Evolutionary conservation across 2,797 vertebrate species (phyloP), one percentile per base, ranked within the genome.

Genomic region (Melanotaenia trifasciata): DNA sequence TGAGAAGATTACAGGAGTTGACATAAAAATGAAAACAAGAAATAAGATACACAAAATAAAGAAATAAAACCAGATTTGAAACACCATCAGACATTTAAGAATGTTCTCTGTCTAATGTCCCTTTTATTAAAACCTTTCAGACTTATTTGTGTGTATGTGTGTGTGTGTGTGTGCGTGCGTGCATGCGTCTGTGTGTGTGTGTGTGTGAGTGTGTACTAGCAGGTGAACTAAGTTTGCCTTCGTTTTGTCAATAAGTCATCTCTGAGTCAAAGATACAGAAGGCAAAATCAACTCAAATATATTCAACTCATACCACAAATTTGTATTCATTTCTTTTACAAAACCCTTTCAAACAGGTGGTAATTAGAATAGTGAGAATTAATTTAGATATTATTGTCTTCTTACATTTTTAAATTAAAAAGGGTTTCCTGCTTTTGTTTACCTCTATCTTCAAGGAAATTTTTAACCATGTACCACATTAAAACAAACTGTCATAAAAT

Each of bases 401-500:
- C 14, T 30, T 14, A 12, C 26, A 5, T 56, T 14, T 56, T 56
- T 24, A 4, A 28, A 54, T 14, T 1, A 14, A 16, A 56, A 26
- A 56, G 5, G 26, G 4, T 16, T 28, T 28, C 26, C 14, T 56
- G 53, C 5, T 16, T 26, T 5, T 28, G 24, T 16, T 28, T 28
- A 30, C 4, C 16, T 36, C 20, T 53, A 18, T 56, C 26, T 4
- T 30, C n/a, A 16, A 22, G 28, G n/a, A 13, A 64, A 66, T 54
- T 18, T 18, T 20, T 63, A 62, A 63, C 62, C 3, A 36, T 32
- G 6, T 20, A 20, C 24, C 16, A 38, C 47, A 58, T 1, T 47
- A 56, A 22, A 32, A 57, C 8, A 45, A 14, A 20, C n/a, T 64
- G 36, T 32, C 26, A 71, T 70, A 20, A 68, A 64, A 75, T 26